These are phyloP conservation scores for Potorous gilbertii DNA, from an alignment of 2,797 vertebrate genomes.

Conservation along the genomic window DNA sequence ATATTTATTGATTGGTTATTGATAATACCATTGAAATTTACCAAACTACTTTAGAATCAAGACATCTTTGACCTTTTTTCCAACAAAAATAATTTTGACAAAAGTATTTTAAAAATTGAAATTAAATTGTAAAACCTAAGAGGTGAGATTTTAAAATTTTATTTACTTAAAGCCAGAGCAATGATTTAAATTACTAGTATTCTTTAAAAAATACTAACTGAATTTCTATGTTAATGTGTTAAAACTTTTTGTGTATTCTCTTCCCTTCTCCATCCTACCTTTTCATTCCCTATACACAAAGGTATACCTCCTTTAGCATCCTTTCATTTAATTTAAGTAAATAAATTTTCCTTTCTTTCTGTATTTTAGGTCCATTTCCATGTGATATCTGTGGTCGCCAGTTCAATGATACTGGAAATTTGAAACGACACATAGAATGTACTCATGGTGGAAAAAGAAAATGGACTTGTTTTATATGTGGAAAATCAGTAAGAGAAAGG, in stretches of 20 bases:
- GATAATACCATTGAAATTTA: neutral
- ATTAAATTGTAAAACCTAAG: neutral
- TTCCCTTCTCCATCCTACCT: neutral
- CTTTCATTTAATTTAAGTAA: constrained; percentile 32
- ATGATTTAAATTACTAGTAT: neutral
- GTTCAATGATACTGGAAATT: constrained; percentile 97
- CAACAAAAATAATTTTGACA: neutral
- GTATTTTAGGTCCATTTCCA: constrained; percentile 94
- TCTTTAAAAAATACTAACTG: neutral
- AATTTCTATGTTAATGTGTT: neutral
- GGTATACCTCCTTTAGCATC: neutral
- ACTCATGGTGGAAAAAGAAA: constrained; percentile 98
- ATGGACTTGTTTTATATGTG: constrained; percentile 97
- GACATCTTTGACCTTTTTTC: neutral
- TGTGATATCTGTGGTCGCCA: constrained; percentile 99
- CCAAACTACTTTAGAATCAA: neutral
- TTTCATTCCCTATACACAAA: neutral
- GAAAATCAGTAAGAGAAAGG: constrained; percentile 98
- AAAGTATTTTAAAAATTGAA: neutral
- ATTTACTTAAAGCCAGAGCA: neutral
- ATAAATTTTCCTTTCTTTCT: neutral
- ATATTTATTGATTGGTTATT: neutral
- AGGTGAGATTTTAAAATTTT: neutral
- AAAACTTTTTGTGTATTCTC: neutral
- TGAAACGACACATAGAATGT: constrained; percentile 97